Base-by-base conservation (phyloP, 2,113 vertebrate genomes). In the Tychaedon coryphoeus region DNA sequence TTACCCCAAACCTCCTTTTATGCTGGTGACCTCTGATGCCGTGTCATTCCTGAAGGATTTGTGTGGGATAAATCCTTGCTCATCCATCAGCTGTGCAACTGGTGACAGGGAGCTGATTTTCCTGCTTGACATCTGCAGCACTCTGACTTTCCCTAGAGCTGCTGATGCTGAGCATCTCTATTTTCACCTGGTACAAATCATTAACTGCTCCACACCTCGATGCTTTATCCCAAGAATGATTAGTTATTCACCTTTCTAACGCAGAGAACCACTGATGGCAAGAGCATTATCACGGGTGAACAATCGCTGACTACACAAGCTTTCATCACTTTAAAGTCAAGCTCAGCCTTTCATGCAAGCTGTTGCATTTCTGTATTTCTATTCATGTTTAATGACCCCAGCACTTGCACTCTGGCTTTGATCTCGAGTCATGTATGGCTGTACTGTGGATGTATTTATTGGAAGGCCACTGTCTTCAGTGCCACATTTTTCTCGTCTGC, bases 361-460 rank as follows among this genome's bases (percentile, higher is more conserved):
- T 90, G 86, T 93, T 97, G 95, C 96, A 92, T 95, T 96, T 87
- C 93, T 91, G 69, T 91, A 82, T 96, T 96, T 85, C 93, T 50
- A 82, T 95, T 95, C 87, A 88, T 90, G 77, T 79, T 91, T 95
- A 93, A 91, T 83, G 94, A 95, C 96, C 95, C 94, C 74, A 19
- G 77, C 34, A 50, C 91, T 95, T 90, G 91, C 73, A 66, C 91
- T 73, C 71, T 58, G 66, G 34, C 93, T 95, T 95, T 97, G 93
- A 97, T 95, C 91, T 77, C 5, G 20, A 90, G 91, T 92, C 95
- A 91, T 24, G 84, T 90, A 69, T 53, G 89, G 91, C 53, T 61
- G 61, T 74, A 33, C 86, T 82, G 73, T 51, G 80, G 91, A 91
- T 92, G 91, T 78, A 95, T 96, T 97, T 96, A 90, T 92, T 2